A percentile compares a stretch with the other conserved stretches of the same genome.
These are phyloP conservation scores for Ivindomyrus marchei DNA, from an alignment of 2,113 vertebrate genomes.

Conservation along the genomic window DNA sequence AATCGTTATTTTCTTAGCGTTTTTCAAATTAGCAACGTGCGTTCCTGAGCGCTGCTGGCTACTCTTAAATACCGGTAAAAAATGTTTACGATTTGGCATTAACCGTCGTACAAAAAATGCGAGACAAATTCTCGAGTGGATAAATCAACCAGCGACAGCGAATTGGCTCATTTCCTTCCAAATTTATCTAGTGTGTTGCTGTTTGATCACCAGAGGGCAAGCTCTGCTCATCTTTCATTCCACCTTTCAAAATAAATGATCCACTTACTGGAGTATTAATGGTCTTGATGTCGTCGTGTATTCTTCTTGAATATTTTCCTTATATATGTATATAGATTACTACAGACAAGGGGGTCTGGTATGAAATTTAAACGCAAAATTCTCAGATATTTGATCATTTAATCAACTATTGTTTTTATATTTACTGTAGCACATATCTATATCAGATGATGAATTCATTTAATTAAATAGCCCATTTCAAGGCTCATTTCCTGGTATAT, in stretches of 20 bases:
- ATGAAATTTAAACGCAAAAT: neutral
- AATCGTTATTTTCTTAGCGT: neutral
- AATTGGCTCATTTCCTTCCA: neutral
- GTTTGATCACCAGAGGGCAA: conserved; percentile 20
- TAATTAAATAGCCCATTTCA: neutral
- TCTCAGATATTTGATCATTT: neutral
- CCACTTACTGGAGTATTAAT: neutral
- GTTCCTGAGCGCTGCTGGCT: neutral
- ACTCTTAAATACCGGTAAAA: neutral
- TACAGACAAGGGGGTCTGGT: neutral
- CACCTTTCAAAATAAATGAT: neutral
- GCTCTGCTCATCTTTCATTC: neutral
- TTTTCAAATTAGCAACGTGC: neutral
- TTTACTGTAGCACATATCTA: neutral
- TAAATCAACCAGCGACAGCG: neutral
- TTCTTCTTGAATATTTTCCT: neutral
- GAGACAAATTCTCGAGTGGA: neutral
- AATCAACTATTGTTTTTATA: neutral
- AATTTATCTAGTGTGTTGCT: neutral
- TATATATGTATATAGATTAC: neutral
- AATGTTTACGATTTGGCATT: neutral
- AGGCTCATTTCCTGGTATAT: neutral
- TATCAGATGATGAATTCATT: neutral
- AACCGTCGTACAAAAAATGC: neutral
- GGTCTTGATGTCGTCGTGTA: neutral